phyloP scores from a whole-genome alignment of 2,797 vertebrate genomes.

The Loriculus beryllinus region DNA sequence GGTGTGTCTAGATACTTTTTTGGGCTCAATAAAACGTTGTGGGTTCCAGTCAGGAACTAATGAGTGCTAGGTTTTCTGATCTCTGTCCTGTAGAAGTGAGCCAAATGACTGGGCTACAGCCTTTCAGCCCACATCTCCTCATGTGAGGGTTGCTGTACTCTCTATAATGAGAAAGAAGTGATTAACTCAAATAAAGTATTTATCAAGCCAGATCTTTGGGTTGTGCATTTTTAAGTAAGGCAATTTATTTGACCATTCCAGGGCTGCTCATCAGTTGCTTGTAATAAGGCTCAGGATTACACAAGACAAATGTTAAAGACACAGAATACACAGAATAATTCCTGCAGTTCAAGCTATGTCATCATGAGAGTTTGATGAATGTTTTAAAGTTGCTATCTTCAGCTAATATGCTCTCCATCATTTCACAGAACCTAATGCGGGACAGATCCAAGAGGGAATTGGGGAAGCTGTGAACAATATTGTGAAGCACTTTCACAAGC shows the following conservation, averaged over 20 bases:
- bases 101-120: background rate
- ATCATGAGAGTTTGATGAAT: background rate
- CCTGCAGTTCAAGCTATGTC: background rate
- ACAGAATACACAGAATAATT: background rate
- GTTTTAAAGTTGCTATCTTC: background rate
- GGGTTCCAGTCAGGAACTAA: background rate
- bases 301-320: background rate
- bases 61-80: background rate
- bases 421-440: constrained; percentile 85
- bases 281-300: background rate
- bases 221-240: background rate
- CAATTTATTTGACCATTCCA: background rate
- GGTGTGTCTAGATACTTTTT: background rate
- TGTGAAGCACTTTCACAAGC: constrained; percentile 97
- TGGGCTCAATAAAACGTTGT: background rate
- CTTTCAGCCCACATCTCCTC: background rate
- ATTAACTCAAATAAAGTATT: background rate
- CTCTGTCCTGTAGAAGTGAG: background rate
- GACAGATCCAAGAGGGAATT: constrained; percentile 94
- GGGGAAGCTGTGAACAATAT: constrained; percentile 97
- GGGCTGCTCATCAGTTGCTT: background rate
- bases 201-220: background rate
- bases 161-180: background rate
- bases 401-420: background rate
- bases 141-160: background rate